phyloP scores from a whole-genome alignment of 2,888 invertebrate genomes.

The Venustoraphidia nigricollis region DNA sequence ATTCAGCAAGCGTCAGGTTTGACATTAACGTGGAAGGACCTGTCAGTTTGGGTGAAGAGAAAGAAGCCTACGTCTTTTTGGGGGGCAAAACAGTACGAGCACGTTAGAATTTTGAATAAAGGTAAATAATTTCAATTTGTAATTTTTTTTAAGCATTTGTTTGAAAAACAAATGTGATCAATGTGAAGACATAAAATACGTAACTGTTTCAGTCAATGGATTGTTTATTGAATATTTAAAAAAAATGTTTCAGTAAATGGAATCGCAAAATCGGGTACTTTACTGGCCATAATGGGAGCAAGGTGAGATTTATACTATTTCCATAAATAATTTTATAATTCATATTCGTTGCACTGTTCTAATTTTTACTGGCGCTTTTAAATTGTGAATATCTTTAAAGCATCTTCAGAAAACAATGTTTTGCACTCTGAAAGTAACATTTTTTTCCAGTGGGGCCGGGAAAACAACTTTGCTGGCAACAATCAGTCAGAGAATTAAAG shows the following conservation, averaged over 20 bases:
- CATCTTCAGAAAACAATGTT: not conserved
- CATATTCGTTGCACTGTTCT: not conserved
- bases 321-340: slow-evolving; percentile 2
- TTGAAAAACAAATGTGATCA: not conserved
- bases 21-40: slow-evolving; percentile 35
- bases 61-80: slow-evolving; percentile 34
- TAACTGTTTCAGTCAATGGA: too few relatives aligned
- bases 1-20: slow-evolving; percentile 16
- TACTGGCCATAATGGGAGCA: slow-evolving; percentile 61
- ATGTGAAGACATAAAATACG: too few relatives aligned
- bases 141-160: not conserved
- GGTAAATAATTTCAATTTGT: slow-evolving; percentile 23
- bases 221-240: too few relatives aligned
- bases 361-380: not conserved
- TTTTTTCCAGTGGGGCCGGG: slow-evolving; percentile 48
- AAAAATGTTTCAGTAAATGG: slow-evolving; percentile 43
- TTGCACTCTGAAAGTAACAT: not conserved
- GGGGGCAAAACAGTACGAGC: slow-evolving; percentile 32
- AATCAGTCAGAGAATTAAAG: slow-evolving; percentile 55
- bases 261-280: slow-evolving; percentile 45
- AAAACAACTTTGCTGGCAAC: slow-evolving; percentile 61
- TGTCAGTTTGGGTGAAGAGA: slow-evolving; percentile 34
- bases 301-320: slow-evolving; percentile 31
- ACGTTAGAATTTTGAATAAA: slow-evolving; percentile 36
- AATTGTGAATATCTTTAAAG: not conserved